Base-by-base conservation (phyloP, 2,888 invertebrate species). In the Rhagium mordax region DNA sequence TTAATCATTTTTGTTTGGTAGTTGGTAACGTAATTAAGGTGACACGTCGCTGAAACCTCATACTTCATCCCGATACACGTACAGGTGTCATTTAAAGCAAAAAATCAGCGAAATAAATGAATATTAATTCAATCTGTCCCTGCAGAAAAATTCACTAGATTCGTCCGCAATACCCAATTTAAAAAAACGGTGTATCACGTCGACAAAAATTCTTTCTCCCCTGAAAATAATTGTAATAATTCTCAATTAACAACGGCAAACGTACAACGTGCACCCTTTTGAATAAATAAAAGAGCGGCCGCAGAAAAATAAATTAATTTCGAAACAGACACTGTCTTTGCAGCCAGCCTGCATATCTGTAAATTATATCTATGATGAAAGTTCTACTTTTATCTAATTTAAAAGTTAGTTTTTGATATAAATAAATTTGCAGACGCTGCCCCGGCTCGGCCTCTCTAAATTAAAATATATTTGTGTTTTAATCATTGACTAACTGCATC, bases 121-220 rank as follows among this genome's bases (percentile, higher is more conserved):
- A 86, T 85, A 86, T 86, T 86, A 86, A 86, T 85, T 85, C 85
- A 84, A 86, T 85, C 83, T 83, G 85, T 85, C 86, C 86, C 86
- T 79, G 80, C 83, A 86, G 86, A 84, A 85, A 86, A 85, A 85
- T 85, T 83, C 83, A 79, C 77, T 77, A 78, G 82, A 84, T 82
- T 83, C 82, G 82, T 81, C 78, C 79, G 79, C 82, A 76, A 81
- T 81, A 82, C 82, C 78, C 84, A 77, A 79, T 79, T 76, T 72
- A 62, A 64, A 72, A 78, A 79, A 80, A 78, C 70, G 64, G 77
- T 73, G 74, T 77, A 71, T 75, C 55, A 62, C 81, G 80, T 80
- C 78, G 81, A 81, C 81, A 81, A 80, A 80, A 80, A 81, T 76
- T 76, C 80, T 81, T 84, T 81, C 81, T 83, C 84, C 84, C 83